Base-by-base conservation (phyloP, 2,888 invertebrate genomes). In the Trichacis sp. region DNA sequence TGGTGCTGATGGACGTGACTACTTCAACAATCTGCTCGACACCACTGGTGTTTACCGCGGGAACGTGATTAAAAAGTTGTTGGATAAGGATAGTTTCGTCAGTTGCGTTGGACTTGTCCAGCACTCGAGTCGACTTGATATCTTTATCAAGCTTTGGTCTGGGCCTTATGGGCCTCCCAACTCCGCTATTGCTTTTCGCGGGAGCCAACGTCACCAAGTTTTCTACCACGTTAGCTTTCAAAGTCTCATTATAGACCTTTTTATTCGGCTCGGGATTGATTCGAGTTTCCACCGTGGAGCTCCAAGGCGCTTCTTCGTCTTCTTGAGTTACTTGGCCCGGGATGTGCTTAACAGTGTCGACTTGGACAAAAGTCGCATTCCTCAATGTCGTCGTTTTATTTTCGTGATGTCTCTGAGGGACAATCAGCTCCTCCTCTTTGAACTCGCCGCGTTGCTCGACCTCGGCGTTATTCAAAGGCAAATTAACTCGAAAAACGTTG, bases 171-270 rank as follows among this genome's bases (percentile, higher is more conserved):
- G 92, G 92, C 66, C 92, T 86, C 58, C 90, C 90, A 3, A 93
- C 88, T 0, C 93, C 93, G 62, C 64, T 89, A 82, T 94, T 93
- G 1, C 93, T 94, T 77, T 93, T 91, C 0, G 90, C 93, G 0
- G 94, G 94, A 57, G 93, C 85, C 40, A 93, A 82, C 0, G 93
- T 93, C 1, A 89, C 89, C 15, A 90, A 57, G 57, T 80, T 78
- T 20, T 79, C 72, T 0, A 80, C 79, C 4, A 80, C 76, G 51
- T 79, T 81, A 0, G 81, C 77, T 36, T 79, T 83, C 9, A 79
- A 54, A 0, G 81, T 81, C 14, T 82, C 81, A 60, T 83, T 83
- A 53, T 82, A 80, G 17, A 73, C 54, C 45, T 77, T 80, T 47
- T 77, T 78, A 5, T 69, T 70, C 4, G 3, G 3, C 8, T 8